A percentile compares a stretch with the other conserved stretches of the same genome.
phyloP scores from a whole-genome alignment of 2,797 vertebrate species.

The Dendrocincla fuliginosa region DNA sequence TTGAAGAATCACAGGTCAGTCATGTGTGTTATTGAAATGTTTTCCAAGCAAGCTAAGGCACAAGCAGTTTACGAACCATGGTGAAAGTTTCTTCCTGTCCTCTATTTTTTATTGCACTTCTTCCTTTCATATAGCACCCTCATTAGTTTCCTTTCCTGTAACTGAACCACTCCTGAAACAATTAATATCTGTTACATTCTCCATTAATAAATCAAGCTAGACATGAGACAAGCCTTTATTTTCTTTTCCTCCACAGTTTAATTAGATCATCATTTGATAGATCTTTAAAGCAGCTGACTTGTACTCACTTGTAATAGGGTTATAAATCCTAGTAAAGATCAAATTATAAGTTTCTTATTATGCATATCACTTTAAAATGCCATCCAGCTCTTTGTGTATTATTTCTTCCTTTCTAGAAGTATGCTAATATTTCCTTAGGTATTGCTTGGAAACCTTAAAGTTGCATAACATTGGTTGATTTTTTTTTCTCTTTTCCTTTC shows the following conservation, averaged over 20 bases:
- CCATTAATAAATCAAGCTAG: slow-evolving; percentile 48
- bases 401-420: neutral
- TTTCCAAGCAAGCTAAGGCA: neutral
- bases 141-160: slow-evolving; percentile 46
- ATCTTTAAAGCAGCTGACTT: slow-evolving; percentile 30
- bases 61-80: slow-evolving; percentile 28
- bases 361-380: slow-evolving; percentile 30
- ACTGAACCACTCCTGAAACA: slow-evolving; percentile 25
- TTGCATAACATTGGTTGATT: neutral
- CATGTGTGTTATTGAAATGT: slow-evolving; percentile 51
- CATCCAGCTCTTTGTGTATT: neutral
- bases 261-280: slow-evolving; percentile 39
- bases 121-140: neutral
- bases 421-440: neutral
- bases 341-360: neutral
- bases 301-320: slow-evolving; percentile 41
- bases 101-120: slow-evolving; percentile 4
- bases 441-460: neutral
- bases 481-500: neutral
- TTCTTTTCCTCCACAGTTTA: slow-evolving; percentile 44
- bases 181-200: slow-evolving; percentile 37
- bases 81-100: slow-evolving; percentile 32
- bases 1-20: slow-evolving; percentile 54
- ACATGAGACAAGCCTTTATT: slow-evolving; percentile 46
- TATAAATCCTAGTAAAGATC: slow-evolving; percentile 58